Base-by-base conservation (phyloP, 2,888 invertebrate species). In the Aradus depressus region DNA sequence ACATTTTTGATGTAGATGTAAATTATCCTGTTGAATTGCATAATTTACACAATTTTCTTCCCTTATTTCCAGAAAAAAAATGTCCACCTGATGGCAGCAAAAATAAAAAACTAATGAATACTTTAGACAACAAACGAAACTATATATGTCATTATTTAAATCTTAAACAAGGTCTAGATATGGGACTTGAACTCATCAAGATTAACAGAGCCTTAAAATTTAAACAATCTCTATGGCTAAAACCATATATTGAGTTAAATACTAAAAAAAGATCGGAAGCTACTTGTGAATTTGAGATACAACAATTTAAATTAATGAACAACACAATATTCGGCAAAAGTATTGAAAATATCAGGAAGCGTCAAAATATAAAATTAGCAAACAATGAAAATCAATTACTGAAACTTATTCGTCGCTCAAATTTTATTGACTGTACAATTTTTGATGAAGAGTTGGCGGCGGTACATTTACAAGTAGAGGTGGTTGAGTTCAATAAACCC, bases 271-370 rank as follows among this genome's bases (percentile, higher is more conserved):
- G 49, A 14, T 54, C 51, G 55, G 18, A 60, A 58, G 60, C 66
- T 3, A 58, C 10, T 22, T 63, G 62, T 28, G 61, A 64, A 16
- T 68, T 66, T 59, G 63, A 68, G 56, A 67, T 66, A 62, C 63
- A 66, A 56, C 64, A 65, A 51, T 68, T 59, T 51, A 68, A 69
- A 57, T 55, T 66, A 12, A 64, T 66, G 62, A 67, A 65, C 41
- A 69, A 69, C 55, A 56, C 64, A 1, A 58, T 66, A 1, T 68
- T 64, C 56, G 66, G 67, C 1, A 67, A 68, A 53, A 64, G 63
- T 0, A 64, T 66, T 60, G 64, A 64, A 56, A 38, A 37, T 14
- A 44, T 53, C 31, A 37, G 53, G 22, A 52, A 52, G 14, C 38
- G 50, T 21, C 34, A 31, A 18, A 39, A 44, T 31, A 25, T 52